Percentiles rank a stretch among this genome's conserved stretches.
Evolutionary conservation across 2,797 vertebrate species (phyloP).

Genomic region (Pristis pectinata): DNA sequence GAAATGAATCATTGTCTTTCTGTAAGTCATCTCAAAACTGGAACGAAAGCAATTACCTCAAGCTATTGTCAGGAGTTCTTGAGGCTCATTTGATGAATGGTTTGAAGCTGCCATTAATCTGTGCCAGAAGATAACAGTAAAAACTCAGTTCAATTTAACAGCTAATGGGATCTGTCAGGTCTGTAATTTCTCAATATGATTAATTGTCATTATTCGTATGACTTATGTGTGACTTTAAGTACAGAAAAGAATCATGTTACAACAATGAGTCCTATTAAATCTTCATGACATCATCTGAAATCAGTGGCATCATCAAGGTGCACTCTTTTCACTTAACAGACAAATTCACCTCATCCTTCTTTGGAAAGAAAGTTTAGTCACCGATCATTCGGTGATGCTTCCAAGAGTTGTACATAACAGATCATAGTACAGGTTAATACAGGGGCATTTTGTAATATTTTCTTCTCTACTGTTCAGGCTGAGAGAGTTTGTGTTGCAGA

Average conservation of each 20-base stretch:
- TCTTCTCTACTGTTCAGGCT: too few species aligned
- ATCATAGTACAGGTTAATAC: not conserved
- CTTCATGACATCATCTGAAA: not conserved
- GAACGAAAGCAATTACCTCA: not conserved
- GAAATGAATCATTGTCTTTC: slow-evolving; percentile 30
- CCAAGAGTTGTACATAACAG: not conserved
- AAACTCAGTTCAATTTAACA: slow-evolving; percentile 26
- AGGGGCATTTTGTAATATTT: not conserved
- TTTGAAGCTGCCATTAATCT: slow-evolving; percentile 16
- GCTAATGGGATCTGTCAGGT: slow-evolving; percentile 26
- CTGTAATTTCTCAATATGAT: slow-evolving; percentile 8
- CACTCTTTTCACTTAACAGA: not conserved
- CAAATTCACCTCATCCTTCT: not conserved
- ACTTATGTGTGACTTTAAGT: slow-evolving; percentile 11
- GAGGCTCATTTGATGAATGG: not conserved
- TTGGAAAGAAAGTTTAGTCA: not conserved
- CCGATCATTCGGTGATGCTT: not conserved
- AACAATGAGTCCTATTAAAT: not conserved
- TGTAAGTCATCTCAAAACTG: slow-evolving; percentile 14
- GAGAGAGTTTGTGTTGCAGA: not conserved
- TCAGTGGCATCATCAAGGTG: not conserved
- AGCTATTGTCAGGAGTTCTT: not conserved
- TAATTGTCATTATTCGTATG: slow-evolving; percentile 21
- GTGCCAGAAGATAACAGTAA: not conserved
- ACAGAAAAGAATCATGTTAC: slow-evolving; percentile 15